Percentiles rank a stretch among this genome's conserved stretches.
Evolutionary conservation across 92 coral and sea anemone genomes (phyloP).

Genomic region (Phenganax subtilis): DNA sequence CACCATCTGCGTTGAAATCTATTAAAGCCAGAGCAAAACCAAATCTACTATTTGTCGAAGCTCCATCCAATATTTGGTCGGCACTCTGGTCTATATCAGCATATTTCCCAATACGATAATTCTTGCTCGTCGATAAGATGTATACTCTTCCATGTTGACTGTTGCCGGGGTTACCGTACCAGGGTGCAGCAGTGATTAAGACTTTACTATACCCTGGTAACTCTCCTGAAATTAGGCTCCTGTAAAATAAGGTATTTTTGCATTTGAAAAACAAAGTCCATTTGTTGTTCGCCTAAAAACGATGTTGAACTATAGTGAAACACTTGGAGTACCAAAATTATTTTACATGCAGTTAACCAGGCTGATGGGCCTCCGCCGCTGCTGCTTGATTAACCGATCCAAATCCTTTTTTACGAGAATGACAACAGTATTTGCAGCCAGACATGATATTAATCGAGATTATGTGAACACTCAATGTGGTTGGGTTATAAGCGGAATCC

Average conservation of each 20-base stretch:
- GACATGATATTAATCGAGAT: no score
- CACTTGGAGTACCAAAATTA: no score
- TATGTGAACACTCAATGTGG: no score
- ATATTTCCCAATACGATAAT: slow-evolving; percentile 45
- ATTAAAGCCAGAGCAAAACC: slow-evolving; percentile 77
- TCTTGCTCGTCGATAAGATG: slow-evolving; percentile 49
- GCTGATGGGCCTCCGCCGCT: no score
- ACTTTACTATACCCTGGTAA: slow-evolving; percentile 52
- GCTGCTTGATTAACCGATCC: no score
- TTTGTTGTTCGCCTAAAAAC: neutral
- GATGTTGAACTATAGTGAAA: neutral
- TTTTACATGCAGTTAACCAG: no score
- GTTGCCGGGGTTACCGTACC: slow-evolving; percentile 72
- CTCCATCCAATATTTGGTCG: slow-evolving; percentile 63
- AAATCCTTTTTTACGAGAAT: no score
- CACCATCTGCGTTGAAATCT: slow-evolving; percentile 79
- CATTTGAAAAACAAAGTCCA: neutral
- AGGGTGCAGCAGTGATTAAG: slow-evolving; percentile 81
- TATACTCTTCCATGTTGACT: slow-evolving; percentile 89
- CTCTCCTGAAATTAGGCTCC: slow-evolving; percentile 71
- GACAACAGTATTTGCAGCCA: no score
- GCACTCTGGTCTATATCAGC: slow-evolving; percentile 67
- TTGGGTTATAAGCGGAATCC: no score
- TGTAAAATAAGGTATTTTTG: neutral
- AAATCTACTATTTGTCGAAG: slow-evolving; percentile 68